Evolutionary conservation across 2,888 invertebrate genomes (phyloP), one percentile per base, ranked within the genome.

Genomic region (Hemistola chrysoprasaria): DNA sequence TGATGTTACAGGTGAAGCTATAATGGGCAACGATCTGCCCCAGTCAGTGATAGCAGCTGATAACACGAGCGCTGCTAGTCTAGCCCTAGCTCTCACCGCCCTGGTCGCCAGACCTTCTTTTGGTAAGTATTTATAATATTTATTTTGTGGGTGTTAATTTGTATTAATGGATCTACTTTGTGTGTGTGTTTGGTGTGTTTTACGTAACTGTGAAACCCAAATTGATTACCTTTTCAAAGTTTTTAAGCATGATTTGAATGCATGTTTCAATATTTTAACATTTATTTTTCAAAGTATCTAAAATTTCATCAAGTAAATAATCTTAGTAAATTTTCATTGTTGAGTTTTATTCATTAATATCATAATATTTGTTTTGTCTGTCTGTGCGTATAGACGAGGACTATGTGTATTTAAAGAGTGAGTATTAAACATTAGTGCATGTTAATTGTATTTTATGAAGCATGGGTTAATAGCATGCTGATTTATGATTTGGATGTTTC

Each of bases 1-100:
- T n/a, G n/a, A n/a, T n/a, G n/a, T 30, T 45, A 3, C 42, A 84
- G 83, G 72, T 33, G 75, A 75, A 2, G 76, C 67, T 2, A 58
- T 59, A 20, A 43, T 68, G 4, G 71, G 77, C 43, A 78, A 83
- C 49, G 87, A 87, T 47, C 68, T 90, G n/a, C 90, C 90, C 0
- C 78, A 77, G 40, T 71, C 80, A 0, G 77, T 88, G 32, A 52
- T 87, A 8, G 74, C 79, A 11, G 91, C 91, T 0, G 90, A 91
- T 52, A 86, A 86, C 56, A 87, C 86, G 1, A 92, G 92, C 62
- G 89, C 91, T 21, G 90, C 92, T 44, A 92, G 93, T 22, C 91
- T 93, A 1, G 91, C 92, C 4, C 70, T 93, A 0, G 92, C 93
- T 2, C 83, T 93, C 25, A 91, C 92, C 1, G 94, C 93, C 0